Conservation (phyloP, 2,888 invertebrate genomes). For the Melipona beecheii region DNA sequence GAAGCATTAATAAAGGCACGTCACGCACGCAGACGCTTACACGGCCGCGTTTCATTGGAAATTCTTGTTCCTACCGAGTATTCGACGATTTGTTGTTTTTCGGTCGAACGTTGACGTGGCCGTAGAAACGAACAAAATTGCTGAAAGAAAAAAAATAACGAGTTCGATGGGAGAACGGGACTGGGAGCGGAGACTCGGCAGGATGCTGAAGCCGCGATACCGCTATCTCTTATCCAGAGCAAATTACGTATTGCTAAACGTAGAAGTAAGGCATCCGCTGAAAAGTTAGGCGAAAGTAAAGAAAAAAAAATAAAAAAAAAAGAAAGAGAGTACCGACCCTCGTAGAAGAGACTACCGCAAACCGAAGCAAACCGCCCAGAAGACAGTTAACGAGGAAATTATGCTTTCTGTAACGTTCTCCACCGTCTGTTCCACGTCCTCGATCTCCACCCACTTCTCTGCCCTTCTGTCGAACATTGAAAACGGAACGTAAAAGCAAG, state of each 20-base stretch:
- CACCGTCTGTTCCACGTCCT: slow-evolving; percentile 56
- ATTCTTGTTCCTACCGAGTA: background rate
- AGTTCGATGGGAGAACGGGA: background rate
- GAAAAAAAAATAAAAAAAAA: slow-evolving; percentile 49
- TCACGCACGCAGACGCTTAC: background rate
- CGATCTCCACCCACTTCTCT: slow-evolving; percentile 38
- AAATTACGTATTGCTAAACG: slow-evolving; percentile 79
- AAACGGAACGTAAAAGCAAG: slow-evolving; percentile 58
- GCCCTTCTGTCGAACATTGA: slow-evolving; percentile 30
- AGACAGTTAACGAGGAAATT: slow-evolving; percentile 76
- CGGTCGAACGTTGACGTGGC: no score
- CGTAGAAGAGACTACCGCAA: slow-evolving; percentile 76
- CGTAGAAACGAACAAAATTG: background rate
- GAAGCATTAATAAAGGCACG: background rate
- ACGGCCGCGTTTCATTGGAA: background rate
- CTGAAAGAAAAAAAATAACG: no score
- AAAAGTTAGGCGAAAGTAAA: slow-evolving; percentile 75
- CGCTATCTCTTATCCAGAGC: slow-evolving; percentile 74
- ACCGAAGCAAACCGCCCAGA: slow-evolving; percentile 76
- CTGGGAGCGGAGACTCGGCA: slow-evolving; percentile 30
- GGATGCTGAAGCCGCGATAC: slow-evolving; percentile 55
- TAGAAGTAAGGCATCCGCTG: slow-evolving; percentile 80
- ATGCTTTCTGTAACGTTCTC: slow-evolving; percentile 74
- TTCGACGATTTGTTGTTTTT: background rate
- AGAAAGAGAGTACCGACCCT: slow-evolving; percentile 76